Evolutionary conservation across 2,113 vertebrate genomes (phyloP), one percentile per base, ranked within the genome.

Genomic region (Tricholaema leucomelas): DNA sequence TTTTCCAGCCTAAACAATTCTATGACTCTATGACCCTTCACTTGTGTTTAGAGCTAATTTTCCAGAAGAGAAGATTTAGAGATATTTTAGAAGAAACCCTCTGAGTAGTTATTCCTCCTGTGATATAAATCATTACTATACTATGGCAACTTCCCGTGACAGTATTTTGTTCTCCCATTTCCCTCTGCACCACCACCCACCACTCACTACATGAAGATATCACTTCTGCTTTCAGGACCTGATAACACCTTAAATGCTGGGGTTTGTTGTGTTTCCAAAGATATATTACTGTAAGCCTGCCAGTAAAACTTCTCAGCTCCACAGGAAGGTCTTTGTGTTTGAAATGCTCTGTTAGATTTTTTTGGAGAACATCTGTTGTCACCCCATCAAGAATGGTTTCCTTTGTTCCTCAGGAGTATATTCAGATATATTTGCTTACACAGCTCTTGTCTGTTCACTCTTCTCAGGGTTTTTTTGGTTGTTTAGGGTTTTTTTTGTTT

Each of bases 261-360:
- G 64, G 66, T 91, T 95, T 89, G 42, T 81, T 93, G 58, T 58
- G 56, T 92, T 96, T 94, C 93, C 89, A 83, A 89, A 93, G 93
- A 93, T 54, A 75, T 48, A 78, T 95, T 80, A 23, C 87, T 95
- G 81, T 89, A 52, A 0, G 6, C 42, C 84, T 96, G 91, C 95
- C 95, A 96, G 93, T 64, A 81, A 89, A 95, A 92, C 89, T 85
- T 80, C 91, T 91, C 87, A 83, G 89, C 92, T 93, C 93, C 91
- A 91, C 92, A 96, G 95, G 95, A 96, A 96, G 58, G 87, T 92
- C 95, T 96, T 96, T 95, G 95, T 96, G 75, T 93, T 96, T 95
- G 67, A 96, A 95, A 96, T 61, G 81, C 79, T 95, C 89, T 4
- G 8, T 87, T 77, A 89, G 81, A 91, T 94, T 94, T 94, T 88